Evolutionary conservation across 1,140 invertebrate genomes (phyloP), one percentile per base, ranked within the genome.

Genomic region (Nilaparvata lugens): DNA sequence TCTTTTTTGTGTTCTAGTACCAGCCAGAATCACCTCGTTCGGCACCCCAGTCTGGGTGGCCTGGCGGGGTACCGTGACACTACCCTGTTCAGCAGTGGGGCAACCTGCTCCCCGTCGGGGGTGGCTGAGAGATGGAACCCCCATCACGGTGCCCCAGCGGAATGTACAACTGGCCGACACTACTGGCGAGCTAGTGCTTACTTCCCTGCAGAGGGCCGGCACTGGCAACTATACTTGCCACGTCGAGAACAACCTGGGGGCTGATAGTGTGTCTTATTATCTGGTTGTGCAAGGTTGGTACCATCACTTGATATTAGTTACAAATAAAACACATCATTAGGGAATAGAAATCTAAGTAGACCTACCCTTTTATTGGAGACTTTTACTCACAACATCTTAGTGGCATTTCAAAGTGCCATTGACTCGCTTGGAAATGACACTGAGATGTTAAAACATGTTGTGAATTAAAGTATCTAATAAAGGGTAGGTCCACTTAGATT

Each of bases 21-120:
- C 84, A 1, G 84, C 85, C 0, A 76, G 79, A 61, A 86, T 88
- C 35, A 83, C 83, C 2, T 86, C 85, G 0, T 87, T 87, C 65
- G 84, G 85, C 1, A 81, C 81, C 0, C 73, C 78, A 4, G 69
- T 86, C 1, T 76, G 84, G n/a, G 74, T 79, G 52, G 82, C 85
- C 0, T 86, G 84, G 82, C 73, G 82, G 13, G 79, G 79, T 11
- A 79, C 83, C 0, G 80, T 82, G 0, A 79, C 81, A 0, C 70
- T 89, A 4, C 68, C 77, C 2, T 89, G 86, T 66, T 78, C 79
- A 14, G 78, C 83, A 0, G 85, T 87, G 14, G 86, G 86, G 1
- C 77, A 82, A 56, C 73, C 74, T 1, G 31, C 56, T 0, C 83
- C 83, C 0, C 77, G 80, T 35, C 70, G 83, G 24, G 81, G 84